Base-by-base conservation (phyloP, 2,888 invertebrate species). In the Branchipolynoe longqiensis region DNA sequence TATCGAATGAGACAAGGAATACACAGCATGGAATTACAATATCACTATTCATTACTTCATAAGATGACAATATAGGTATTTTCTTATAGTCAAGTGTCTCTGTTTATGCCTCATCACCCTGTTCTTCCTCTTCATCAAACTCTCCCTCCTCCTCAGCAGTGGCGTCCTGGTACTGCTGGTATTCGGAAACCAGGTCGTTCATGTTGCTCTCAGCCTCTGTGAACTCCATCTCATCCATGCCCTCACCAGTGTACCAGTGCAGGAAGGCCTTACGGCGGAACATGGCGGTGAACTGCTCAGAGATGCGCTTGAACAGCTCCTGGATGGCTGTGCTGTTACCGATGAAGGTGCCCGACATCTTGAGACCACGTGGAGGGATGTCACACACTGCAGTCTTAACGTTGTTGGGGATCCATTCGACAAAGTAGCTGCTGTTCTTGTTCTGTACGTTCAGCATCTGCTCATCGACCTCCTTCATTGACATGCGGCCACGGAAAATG, bases 401-500 rank as follows among this genome's bases (percentile, higher is more conserved):
- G 41, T 73, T 88, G 87, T 88, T 88, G 40, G 88, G 88, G 83
- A 88, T 88, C 88, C 88, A 88, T 87, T 88, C 88, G 22, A 88
- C 88, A 78, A 88, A 88, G 86, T 88, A 88, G 74, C 85, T 85
- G 87, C 88, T 88, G 88, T 88, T 88, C 85, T 88, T 88, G 85
- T 88, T 88, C 85, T 88, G 88, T 41, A 54, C 56, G 25, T 54
- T 73, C 3, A 73, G 41, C 73, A 73, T 73, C 73, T 73, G 73
- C 73, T 73, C 73, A 38, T 73, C 73, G 54, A 93, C 93, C 87
- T 93, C 92, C 88, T 92, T 93, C 92, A 93, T 93, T 73, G 92
- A 92, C 92, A 93, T 92, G 41, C 92, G 90, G 14, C 92, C 93
- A 83, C 92, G 89, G 91, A 93, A 93, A 86, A 93, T 91, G 88